phyloP scores from a whole-genome alignment of 2,888 invertebrate species.

The Acholoe squamosa region DNA sequence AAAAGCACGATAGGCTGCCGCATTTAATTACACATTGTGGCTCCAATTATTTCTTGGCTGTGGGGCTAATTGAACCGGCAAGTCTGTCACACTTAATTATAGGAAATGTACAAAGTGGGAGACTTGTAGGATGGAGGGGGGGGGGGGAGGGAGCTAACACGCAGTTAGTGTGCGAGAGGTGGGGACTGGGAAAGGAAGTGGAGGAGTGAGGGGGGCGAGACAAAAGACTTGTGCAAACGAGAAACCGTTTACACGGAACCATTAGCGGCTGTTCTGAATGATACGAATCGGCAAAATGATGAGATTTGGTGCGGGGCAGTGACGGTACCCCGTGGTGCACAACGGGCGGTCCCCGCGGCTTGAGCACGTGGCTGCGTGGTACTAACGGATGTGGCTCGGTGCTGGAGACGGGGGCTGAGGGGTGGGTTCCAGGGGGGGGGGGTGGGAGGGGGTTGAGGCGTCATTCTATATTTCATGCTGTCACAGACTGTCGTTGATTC shows the following conservation, averaged over 20 bases:
- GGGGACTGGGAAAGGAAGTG: background rate
- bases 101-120: conserved; percentile 52
- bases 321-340: background rate
- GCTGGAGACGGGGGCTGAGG: background rate
- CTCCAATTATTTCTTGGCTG: conserved; percentile 60
- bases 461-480: conserved; percentile 50
- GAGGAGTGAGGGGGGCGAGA: conserved; percentile 43
- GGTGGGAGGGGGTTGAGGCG: background rate
- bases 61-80: conserved; percentile 58
- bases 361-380: background rate
- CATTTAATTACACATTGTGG: conserved; percentile 61
- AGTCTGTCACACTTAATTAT: conserved; percentile 59
- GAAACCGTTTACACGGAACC: conserved; percentile 54
- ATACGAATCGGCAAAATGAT: conserved; percentile 21
- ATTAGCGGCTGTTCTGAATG: conserved; percentile 24
- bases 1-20: conserved; percentile 53
- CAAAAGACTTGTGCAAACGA: background rate
- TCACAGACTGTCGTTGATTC: conserved; percentile 10
- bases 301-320: conserved; percentile 29
- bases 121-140: background rate
- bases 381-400: background rate
- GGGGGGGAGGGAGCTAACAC: background rate
- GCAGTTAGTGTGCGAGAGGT: background rate
- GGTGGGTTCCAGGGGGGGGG: background rate
- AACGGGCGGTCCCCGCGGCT: conserved; percentile 6